These are phyloP conservation scores for Drosophila hydei DNA, from an alignment of 1,140 invertebrate species.

Conservation along the genomic window DNA sequence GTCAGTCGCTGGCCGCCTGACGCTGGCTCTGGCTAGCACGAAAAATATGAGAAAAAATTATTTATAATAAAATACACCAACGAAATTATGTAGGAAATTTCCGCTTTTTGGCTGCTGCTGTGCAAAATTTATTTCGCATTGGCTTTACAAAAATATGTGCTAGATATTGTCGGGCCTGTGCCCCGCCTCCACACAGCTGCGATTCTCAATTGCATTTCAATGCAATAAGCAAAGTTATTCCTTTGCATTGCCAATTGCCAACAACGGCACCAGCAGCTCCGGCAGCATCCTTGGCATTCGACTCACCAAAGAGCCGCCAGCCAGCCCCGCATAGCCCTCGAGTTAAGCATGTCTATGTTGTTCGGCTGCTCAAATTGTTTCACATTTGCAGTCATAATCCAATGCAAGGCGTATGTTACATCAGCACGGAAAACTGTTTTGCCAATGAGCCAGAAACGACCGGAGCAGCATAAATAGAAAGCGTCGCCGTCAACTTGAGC, in stretches of 20 bases:
- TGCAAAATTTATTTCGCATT: constrained; percentile 48
- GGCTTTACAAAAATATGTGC: constrained; percentile 31
- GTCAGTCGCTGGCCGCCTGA: constrained; percentile 32
- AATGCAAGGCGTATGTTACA: constrained; percentile 27
- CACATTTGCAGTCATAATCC: constrained; percentile 56
- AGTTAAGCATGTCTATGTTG: not conserved
- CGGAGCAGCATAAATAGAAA: not conserved
- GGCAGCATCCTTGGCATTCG: constrained; percentile 43
- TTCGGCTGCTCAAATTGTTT: constrained; percentile 50
- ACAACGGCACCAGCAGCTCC: constrained; percentile 12
- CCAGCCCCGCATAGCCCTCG: not conserved
- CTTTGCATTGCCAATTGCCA: constrained; percentile 51
- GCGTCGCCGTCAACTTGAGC: no score
- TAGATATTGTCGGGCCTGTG: constrained; percentile 30
- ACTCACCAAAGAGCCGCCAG: constrained; percentile 31
- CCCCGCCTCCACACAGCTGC: constrained; percentile 3
- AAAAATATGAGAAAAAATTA: constrained; percentile 29
- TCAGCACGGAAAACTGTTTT: constrained; percentile 5
- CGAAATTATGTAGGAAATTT: constrained; percentile 75
- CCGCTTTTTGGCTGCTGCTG: constrained; percentile 46
- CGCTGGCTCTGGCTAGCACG: no score
- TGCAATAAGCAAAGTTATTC: constrained; percentile 75
- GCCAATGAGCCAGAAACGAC: constrained; percentile 14
- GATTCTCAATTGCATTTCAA: constrained; percentile 76
- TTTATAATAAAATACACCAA: constrained; percentile 77